Evolutionary conservation across 1,140 invertebrate species (phyloP).

Genomic region (Ephestia elutella): DNA sequence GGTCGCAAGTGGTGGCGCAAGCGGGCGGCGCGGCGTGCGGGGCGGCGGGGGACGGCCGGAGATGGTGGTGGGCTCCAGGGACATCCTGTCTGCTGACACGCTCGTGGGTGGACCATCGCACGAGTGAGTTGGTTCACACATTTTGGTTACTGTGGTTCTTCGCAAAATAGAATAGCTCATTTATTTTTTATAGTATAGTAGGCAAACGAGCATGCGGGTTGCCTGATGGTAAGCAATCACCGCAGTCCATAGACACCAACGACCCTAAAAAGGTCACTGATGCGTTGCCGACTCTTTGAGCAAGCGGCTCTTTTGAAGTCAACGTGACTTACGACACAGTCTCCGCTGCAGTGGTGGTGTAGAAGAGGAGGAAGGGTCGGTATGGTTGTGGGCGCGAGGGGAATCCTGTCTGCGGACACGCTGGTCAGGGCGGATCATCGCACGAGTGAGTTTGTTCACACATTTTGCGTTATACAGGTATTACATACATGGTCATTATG

Average conservation of each 20-base stretch:
- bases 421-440: constrained; percentile 60
- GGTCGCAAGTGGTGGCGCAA: constrained; percentile 32
- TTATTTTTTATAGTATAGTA: too few relatives aligned
- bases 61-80: constrained; percentile 57
- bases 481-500: too few relatives aligned
- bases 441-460: constrained; percentile 31
- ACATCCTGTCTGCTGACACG: constrained; percentile 59
- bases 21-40: constrained; percentile 35
- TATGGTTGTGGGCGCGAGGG: constrained; percentile 37
- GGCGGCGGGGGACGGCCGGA: constrained; percentile 31
- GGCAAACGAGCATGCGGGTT: too few relatives aligned
- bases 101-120: constrained; percentile 58
- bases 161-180: constrained; percentile 31
- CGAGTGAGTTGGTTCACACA: constrained; percentile 39
- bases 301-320: too few relatives aligned
- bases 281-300: too few relatives aligned
- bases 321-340: constrained; percentile 37
- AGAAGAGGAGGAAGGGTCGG: constrained; percentile 18
- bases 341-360: constrained; percentile 18
- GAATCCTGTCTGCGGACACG: constrained; percentile 63
- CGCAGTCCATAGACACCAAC: too few relatives aligned
- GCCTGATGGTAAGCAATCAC: too few relatives aligned
- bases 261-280: too few relatives aligned
- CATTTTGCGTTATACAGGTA: too few relatives aligned
- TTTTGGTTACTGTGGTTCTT: constrained; percentile 30